Conservation (phyloP, 2,113 vertebrate genomes). For the Desmodus rotundus region DNA sequence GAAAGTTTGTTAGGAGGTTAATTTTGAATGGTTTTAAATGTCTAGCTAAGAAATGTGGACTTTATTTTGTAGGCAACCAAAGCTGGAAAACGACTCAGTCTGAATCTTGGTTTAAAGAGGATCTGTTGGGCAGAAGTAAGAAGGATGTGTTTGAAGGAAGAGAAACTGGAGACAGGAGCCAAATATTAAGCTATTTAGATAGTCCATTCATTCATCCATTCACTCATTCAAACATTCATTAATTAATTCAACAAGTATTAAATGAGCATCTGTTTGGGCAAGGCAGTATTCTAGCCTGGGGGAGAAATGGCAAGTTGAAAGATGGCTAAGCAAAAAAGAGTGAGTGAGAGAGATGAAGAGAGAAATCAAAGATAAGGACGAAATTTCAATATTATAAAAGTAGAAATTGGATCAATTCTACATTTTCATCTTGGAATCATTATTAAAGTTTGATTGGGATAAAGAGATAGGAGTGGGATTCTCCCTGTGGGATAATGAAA, state of each 20-base stretch:
- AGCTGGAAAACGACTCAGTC: neutral
- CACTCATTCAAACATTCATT: neutral
- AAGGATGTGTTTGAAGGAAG: neutral
- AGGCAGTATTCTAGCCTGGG: neutral
- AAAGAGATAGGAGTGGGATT: neutral
- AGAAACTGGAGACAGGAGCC: neutral
- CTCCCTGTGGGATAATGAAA: neutral
- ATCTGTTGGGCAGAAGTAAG: neutral
- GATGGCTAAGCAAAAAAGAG: neutral
- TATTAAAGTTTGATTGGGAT: neutral
- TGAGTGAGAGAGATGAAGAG: neutral
- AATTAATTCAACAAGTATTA: neutral
- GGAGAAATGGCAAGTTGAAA: neutral
- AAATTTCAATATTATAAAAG: neutral
- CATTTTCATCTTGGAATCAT: neutral
- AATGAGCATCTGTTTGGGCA: neutral
- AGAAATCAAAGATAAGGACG: neutral
- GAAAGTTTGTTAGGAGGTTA: neutral
- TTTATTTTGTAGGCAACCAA: neutral
- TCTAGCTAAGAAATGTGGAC: neutral
- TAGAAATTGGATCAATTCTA: neutral
- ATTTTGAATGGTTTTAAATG: neutral
- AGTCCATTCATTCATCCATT: neutral
- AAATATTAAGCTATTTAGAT: neutral
- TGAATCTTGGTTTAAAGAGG: conserved; percentile 8